phyloP scores from a whole-genome alignment of 2,888 invertebrate species.

The Leucophenga maculata region DNA sequence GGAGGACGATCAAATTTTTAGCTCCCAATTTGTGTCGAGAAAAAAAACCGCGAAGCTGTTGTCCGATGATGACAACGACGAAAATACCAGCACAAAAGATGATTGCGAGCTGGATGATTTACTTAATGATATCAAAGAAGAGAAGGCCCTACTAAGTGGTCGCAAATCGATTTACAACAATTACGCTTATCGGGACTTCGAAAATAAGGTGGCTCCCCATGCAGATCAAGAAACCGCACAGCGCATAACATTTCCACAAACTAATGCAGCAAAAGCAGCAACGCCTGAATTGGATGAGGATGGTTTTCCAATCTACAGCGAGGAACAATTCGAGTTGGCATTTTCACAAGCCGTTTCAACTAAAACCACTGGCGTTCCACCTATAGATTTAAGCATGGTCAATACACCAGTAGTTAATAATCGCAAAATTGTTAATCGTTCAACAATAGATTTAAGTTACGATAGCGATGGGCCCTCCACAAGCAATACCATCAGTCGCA shows the following conservation, averaged over 20 bases:
- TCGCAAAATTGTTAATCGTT: background rate
- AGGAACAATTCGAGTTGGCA: slow-evolving; percentile 62
- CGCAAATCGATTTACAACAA: slow-evolving; percentile 60
- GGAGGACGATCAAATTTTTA: slow-evolving; percentile 41
- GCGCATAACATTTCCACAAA: slow-evolving; percentile 37
- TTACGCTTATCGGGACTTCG: slow-evolving; percentile 64
- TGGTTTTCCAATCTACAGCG: slow-evolving; percentile 69
- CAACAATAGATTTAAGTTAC: slow-evolving; percentile 28
- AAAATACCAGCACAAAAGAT: slow-evolving; percentile 40
- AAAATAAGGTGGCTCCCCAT: slow-evolving; percentile 30
- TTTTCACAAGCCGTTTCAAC: slow-evolving; percentile 50
- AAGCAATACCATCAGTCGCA: slow-evolving; percentile 17
- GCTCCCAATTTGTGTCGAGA: background rate
- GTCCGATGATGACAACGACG: slow-evolving; percentile 8
- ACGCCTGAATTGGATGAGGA: slow-evolving; percentile 73
- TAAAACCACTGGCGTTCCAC: no score
- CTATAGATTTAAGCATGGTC: background rate
- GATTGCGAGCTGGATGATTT: slow-evolving; percentile 64
- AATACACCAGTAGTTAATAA: background rate
- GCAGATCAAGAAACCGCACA: slow-evolving; percentile 32
- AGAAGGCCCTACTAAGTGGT: slow-evolving; percentile 62
- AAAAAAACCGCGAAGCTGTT: slow-evolving; percentile 9
- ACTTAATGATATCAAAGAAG: slow-evolving; percentile 64
- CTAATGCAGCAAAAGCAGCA: background rate
- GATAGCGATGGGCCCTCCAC: background rate